Conservation (phyloP, 2,888 invertebrate genomes). For the Icerya purchasi region DNA sequence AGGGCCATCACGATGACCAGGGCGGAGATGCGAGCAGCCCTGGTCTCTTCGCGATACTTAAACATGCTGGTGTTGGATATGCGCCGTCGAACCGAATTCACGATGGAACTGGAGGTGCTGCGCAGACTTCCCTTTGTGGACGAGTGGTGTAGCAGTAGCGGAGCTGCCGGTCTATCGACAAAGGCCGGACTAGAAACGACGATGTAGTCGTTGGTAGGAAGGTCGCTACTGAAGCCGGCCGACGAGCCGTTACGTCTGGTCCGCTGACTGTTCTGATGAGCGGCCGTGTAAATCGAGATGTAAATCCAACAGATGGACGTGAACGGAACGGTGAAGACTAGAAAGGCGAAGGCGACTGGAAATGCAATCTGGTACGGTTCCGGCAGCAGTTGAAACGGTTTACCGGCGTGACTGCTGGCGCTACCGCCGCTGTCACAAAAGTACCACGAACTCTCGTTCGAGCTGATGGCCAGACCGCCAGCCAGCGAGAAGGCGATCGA, state of each 20-base stretch:
- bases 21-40: conserved; percentile 68
- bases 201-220: not conserved
- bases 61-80: conserved; percentile 68
- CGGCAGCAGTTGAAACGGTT: conserved; percentile 24
- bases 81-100: conserved; percentile 45
- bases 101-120: conserved; percentile 35
- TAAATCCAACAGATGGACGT: conserved; percentile 50
- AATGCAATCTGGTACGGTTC: conserved; percentile 27
- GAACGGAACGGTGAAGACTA: conserved; percentile 33
- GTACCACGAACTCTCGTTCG: conserved; percentile 3
- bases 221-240: not conserved
- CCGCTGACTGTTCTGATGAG: conserved; percentile 44
- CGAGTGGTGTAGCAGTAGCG: conserved; percentile 20
- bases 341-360: conserved; percentile 27
- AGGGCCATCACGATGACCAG: conserved; percentile 48
- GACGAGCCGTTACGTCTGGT: conserved; percentile 28
- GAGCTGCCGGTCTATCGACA: conserved; percentile 20
- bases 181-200: not conserved
- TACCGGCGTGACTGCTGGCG: too few relatives aligned
- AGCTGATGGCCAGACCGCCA: conserved; percentile 22
- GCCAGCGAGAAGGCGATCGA: conserved; percentile 27
- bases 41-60: conserved; percentile 67
- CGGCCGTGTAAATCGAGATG: conserved; percentile 50
- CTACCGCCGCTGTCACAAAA: not conserved
- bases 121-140: conserved; percentile 25